A percentile compares a stretch with the other conserved stretches of the same genome.
These are phyloP conservation scores for Lepidurus packardi DNA, from an alignment of 1,140 invertebrate species.

Conservation along the genomic window DNA sequence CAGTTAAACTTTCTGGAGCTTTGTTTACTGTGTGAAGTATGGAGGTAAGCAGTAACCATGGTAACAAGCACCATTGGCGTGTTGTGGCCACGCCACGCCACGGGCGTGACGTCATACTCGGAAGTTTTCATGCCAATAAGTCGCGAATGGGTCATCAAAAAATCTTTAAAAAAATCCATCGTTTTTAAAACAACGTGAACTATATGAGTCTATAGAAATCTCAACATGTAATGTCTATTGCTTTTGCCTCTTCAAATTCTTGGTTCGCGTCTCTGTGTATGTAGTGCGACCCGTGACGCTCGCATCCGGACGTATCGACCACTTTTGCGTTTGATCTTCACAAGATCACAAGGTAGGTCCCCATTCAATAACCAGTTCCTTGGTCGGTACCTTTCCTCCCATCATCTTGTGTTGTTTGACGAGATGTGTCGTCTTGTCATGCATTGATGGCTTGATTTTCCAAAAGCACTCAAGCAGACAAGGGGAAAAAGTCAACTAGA, in stretches of 20 bases:
- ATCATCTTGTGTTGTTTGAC: background rate
- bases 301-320: constrained; percentile 3
- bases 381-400: background rate
- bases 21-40: no score
- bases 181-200: no score
- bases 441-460: background rate
- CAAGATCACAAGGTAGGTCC: constrained; percentile 6
- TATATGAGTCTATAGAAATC: no score
- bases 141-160: no score
- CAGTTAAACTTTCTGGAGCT: no score
- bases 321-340: constrained; percentile 16
- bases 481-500: background rate
- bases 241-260: background rate
- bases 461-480: background rate
- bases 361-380: background rate
- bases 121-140: no score
- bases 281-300: background rate
- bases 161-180: no score
- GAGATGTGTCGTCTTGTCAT: background rate
- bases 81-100: no score
- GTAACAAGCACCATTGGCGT: no score
- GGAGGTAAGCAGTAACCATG: no score
- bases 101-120: no score
- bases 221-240: no score
- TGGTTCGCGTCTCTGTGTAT: background rate